Evolutionary conservation across 2,113 vertebrate species (phyloP).

Genomic region (Apus apus): DNA sequence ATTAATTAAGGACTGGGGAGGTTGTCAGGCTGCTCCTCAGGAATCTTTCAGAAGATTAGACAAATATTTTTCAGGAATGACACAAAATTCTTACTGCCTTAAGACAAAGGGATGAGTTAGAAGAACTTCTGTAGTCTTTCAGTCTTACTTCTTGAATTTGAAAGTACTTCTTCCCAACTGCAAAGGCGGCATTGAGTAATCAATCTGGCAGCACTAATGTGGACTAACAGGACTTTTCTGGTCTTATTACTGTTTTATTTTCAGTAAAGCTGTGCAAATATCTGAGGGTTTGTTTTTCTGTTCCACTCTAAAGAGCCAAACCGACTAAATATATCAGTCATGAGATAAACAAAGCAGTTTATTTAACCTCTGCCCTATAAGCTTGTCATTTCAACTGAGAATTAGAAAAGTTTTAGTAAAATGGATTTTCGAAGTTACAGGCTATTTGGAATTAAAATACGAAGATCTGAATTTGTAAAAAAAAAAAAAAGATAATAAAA

Average conservation of each 20-base stretch:
- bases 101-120: neutral
- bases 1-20: neutral
- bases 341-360: conserved; percentile 37
- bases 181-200: neutral
- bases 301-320: neutral
- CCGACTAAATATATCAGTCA: neutral
- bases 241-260: neutral
- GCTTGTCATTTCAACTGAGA: conserved; percentile 4
- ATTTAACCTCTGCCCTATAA: conserved; percentile 25
- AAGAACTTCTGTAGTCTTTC: neutral
- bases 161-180: neutral
- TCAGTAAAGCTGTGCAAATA: conserved; percentile 8
- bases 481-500: neutral
- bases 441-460: neutral
- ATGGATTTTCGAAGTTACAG: conserved; percentile 35
- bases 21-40: neutral
- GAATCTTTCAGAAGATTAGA: neutral
- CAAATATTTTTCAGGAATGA: neutral
- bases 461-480: conserved; percentile 9
- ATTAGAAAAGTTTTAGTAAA: conserved; percentile 20
- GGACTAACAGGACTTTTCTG: neutral
- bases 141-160: neutral
- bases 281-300: neutral
- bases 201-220: neutral
- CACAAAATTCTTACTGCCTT: neutral